Evolutionary conservation across 2,113 vertebrate genomes (phyloP), one percentile per base, ranked within the genome.

Genomic region (Rhynchopsitta pachyrhyncha): DNA sequence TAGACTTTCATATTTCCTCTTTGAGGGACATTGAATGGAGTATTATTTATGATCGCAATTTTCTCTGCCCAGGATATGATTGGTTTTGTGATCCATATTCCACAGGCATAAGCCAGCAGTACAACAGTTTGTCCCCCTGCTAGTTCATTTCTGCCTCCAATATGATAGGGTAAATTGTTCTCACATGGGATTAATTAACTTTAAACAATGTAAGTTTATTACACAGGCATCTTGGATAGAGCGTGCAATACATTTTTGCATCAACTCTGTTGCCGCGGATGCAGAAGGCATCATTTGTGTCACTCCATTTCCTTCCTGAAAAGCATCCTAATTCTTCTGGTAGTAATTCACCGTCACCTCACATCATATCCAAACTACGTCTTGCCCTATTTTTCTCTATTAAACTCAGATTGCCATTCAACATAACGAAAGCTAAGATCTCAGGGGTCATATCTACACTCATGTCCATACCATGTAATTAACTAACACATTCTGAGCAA

Each of bases 91-190:
- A 97, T 78, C 53, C 55, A 24, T 77, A 84, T 92, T 77, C 19
- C 23, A 64, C 10, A 33, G 18, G 41, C 42, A 44, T 33, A 79
- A 90, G 7, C 10, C 3, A 1, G 39, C 44, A 28, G 31, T 80
- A 74, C 23, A 60, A 20, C 22, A 46, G 33, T 69, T 96, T 93
- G 23, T 81, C 33, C 29, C 80, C 28, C 29, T 77, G 27, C 11
- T 92, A 90, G 90, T 91, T 97, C n/a, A 74, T 92, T 85, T 91
- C 59, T 91, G 37, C 49, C 44, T 94, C 75, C 82, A 24, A 50
- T 68, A 39, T 73, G 62, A 75, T 85, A 91, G 94, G 3, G 77
- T 41, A 70, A 76, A 91, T 92, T 90, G 67, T 91, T 90, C 20
- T 57, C 28, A 59, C 41, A 50, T 80, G 39, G 44, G n/a, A 92